Evolutionary conservation across 2,113 vertebrate genomes (phyloP).

Genomic region (Chiloscyllium plagiosum): DNA sequence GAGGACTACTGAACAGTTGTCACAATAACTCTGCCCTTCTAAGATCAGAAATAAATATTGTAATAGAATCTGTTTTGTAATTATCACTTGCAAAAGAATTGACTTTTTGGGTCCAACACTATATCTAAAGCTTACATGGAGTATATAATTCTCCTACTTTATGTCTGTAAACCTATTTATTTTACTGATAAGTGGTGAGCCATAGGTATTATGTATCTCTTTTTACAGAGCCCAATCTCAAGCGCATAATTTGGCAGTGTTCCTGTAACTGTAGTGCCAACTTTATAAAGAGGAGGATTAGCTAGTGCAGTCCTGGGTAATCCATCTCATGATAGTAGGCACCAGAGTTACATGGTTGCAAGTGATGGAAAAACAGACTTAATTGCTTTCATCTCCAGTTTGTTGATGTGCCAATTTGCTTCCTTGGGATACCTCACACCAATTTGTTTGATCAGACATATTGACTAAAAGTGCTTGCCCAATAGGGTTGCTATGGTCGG

Average conservation of each 20-base stretch:
- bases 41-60: not conserved
- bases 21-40: not conserved
- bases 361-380: conserved; percentile 18
- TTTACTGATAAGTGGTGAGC: conserved; percentile 22
- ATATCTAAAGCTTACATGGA: not conserved
- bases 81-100: not conserved
- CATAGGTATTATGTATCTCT: conserved; percentile 18
- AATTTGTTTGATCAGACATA: conserved; percentile 2
- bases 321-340: conserved; percentile 13
- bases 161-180: not conserved
- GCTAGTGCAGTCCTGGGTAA: not conserved
- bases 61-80: not conserved
- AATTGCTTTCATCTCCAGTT: conserved; percentile 20
- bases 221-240: conserved; percentile 9
- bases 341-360: conserved; percentile 3
- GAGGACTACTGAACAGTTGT: not conserved
- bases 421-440: conserved; percentile 7
- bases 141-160: conserved; percentile 18
- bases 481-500: not conserved
- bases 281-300: conserved; percentile 24
- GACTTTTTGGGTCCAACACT: not conserved
- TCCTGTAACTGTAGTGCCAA: not conserved
- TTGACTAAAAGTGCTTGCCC: not conserved
- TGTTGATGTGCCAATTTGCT: conserved; percentile 4
- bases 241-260: conserved; percentile 11